These are phyloP conservation scores for Battus philenor DNA, from an alignment of 1,140 invertebrate genomes.

Conservation along the genomic window DNA sequence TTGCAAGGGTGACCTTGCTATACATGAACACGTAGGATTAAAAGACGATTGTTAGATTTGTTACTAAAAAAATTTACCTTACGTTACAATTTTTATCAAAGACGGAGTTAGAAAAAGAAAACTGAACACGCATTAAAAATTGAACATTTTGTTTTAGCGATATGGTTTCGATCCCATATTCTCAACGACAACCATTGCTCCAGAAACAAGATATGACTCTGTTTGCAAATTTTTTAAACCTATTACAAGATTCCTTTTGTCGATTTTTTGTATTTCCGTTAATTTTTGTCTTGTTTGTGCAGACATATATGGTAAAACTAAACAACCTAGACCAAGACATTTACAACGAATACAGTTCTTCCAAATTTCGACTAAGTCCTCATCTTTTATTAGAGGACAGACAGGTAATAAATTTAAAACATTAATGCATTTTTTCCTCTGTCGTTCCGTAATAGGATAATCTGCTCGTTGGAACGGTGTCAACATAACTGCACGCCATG, in stretches of 20 bases:
- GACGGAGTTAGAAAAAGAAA: too few species aligned
- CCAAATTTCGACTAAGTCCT: slow-evolving; percentile 68
- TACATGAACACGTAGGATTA: too few species aligned
- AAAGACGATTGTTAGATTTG: too few species aligned
- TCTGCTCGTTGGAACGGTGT: slow-evolving; percentile 67
- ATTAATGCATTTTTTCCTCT: slow-evolving; percentile 62
- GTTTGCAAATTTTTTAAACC: slow-evolving; percentile 65
- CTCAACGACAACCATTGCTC: slow-evolving; percentile 64
- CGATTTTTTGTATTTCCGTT: slow-evolving; percentile 55
- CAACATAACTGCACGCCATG: slow-evolving; percentile 65
- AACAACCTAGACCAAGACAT: slow-evolving; percentile 57
- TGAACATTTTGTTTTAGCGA: too few species aligned
- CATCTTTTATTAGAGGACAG: slow-evolving; percentile 62
- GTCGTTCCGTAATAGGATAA: slow-evolving; percentile 65
- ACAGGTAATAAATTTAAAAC: slow-evolving; percentile 65
- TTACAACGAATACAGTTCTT: slow-evolving; percentile 66
- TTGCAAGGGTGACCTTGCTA: too few species aligned
- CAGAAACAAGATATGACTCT: slow-evolving; percentile 60
- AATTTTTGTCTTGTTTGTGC: slow-evolving; percentile 44
- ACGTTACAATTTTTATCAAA: too few species aligned
- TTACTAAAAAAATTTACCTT: too few species aligned
- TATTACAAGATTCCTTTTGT: slow-evolving; percentile 61
- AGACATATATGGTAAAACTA: slow-evolving; percentile 65
- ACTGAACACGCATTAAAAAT: too few species aligned
- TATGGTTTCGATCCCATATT: slow-evolving; percentile 39